These are phyloP conservation scores for Drosophila bipectinata DNA, from an alignment of 1,140 invertebrate genomes.

Conservation along the genomic window DNA sequence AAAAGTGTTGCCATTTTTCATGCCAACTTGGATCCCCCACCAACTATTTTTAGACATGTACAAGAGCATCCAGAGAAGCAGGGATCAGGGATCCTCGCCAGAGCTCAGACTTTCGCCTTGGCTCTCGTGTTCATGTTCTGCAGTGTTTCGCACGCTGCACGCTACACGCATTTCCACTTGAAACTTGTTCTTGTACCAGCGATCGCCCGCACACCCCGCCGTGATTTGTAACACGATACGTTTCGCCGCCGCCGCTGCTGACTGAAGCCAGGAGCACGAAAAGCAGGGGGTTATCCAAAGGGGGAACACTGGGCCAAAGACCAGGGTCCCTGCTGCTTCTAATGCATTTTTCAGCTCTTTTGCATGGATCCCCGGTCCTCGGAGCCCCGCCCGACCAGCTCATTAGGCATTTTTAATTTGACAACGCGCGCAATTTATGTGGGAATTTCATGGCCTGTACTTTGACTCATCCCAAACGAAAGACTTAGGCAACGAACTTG, in stretches of 20 bases:
- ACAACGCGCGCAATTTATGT: conserved; percentile 81
- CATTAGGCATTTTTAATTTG: conserved; percentile 83
- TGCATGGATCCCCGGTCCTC: conserved; percentile 46
- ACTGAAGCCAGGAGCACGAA: conserved; percentile 27
- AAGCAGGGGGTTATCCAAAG: not conserved
- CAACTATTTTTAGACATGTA: conserved; percentile 75
- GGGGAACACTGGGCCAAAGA: not conserved
- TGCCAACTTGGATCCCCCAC: conserved; percentile 33
- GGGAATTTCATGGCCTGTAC: conserved; percentile 74
- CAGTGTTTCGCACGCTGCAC: conserved; percentile 79
- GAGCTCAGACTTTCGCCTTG: conserved; percentile 46
- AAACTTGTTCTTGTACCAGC: conserved; percentile 65
- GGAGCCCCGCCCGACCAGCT: conserved; percentile 57
- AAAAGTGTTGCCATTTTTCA: conserved; percentile 82
- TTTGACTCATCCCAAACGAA: conserved; percentile 74
- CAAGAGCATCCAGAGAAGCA: conserved; percentile 48
- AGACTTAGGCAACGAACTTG: conserved; percentile 63
- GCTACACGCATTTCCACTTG: conserved; percentile 82
- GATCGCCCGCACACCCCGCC: conserved; percentile 50
- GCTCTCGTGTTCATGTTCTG: conserved; percentile 73
- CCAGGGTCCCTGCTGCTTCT: conserved; percentile 48
- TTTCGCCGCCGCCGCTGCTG: conserved; percentile 70
- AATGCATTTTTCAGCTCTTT: conserved; percentile 80
- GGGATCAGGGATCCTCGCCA: conserved; percentile 17
- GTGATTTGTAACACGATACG: conserved; percentile 82